Conservation (phyloP, 2,113 vertebrate species). For the Chiloscyllium plagiosum region DNA sequence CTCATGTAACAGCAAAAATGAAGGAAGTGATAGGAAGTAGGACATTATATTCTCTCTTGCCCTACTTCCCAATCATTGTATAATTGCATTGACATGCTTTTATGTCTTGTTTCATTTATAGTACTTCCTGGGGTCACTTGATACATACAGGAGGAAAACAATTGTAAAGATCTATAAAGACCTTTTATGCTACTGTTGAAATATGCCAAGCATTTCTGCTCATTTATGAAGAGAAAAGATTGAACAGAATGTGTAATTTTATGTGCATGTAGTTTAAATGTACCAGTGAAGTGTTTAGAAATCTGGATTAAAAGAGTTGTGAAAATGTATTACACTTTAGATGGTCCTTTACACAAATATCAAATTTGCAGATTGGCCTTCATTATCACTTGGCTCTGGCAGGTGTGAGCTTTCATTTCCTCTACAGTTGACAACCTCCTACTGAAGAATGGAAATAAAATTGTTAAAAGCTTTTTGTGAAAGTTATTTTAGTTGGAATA, state of each 20-base stretch:
- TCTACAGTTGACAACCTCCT: not conserved
- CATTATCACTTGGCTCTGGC: not conserved
- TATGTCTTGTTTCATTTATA: conserved; percentile 28
- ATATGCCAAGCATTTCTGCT: not conserved
- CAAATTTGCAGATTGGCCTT: not conserved
- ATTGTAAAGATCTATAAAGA: conserved; percentile 8
- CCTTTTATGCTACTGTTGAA: conserved; percentile 1
- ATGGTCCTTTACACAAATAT: not conserved
- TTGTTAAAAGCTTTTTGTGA: not conserved
- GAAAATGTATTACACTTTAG: not conserved
- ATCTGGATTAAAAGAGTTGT: not conserved
- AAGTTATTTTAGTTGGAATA: not conserved
- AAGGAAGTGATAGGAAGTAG: not conserved
- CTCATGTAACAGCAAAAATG: not conserved
- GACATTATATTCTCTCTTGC: not conserved
- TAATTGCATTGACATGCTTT: not conserved
- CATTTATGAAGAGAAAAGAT: not conserved
- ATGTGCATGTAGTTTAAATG: not conserved
- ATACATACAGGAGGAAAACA: not conserved
- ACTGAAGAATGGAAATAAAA: not conserved
- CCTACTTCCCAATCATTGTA: not conserved
- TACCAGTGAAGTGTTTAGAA: not conserved
- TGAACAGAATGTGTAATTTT: not conserved
- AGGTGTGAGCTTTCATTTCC: not conserved
- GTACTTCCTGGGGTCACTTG: not conserved